A percentile compares a stretch with the other conserved stretches of the same genome.
phyloP scores from a whole-genome alignment of 2,888 invertebrate species.

The Volucella zonaria region DNA sequence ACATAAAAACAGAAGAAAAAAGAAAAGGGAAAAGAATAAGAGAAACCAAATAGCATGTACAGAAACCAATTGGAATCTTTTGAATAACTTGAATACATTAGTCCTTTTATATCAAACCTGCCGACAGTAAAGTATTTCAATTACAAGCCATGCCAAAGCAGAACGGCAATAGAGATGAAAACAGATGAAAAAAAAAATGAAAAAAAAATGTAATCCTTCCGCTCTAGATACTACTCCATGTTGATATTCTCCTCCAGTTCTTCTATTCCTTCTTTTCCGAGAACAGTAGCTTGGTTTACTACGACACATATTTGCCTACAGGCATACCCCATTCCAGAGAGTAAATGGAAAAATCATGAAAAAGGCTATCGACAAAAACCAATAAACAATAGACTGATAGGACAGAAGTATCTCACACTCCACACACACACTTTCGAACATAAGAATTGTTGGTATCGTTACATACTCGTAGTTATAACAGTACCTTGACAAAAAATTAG shows the following conservation, averaged over 20 bases:
- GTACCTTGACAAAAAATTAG: too few relatives aligned
- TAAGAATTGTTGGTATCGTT: too few relatives aligned
- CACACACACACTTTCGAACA: background rate
- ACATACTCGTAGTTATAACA: too few relatives aligned
- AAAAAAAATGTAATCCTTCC: slow-evolving; percentile 61
- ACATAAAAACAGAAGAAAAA: background rate
- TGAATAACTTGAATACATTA: slow-evolving; percentile 72
- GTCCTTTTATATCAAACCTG: slow-evolving; percentile 62
- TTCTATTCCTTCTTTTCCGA: background rate
- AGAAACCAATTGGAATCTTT: slow-evolving; percentile 62
- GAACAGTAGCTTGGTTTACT: background rate
- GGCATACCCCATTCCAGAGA: slow-evolving; percentile 10
- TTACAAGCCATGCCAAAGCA: slow-evolving; percentile 52
- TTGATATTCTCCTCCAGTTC: slow-evolving; percentile 13
- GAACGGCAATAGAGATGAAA: background rate
- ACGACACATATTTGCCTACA: slow-evolving; percentile 52
- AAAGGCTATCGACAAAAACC: slow-evolving; percentile 14
- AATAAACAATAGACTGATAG: slow-evolving; percentile 42
- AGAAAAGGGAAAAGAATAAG: background rate
- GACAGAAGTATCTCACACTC: background rate
- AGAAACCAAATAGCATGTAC: slow-evolving; percentile 9
- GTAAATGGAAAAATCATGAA: slow-evolving; percentile 33
- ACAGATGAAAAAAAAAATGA: background rate
- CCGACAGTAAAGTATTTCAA: slow-evolving; percentile 71
- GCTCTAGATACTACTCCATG: slow-evolving; percentile 57